Base-by-base conservation (phyloP, 2,888 invertebrate species). In the Eudemis profundana region DNA sequence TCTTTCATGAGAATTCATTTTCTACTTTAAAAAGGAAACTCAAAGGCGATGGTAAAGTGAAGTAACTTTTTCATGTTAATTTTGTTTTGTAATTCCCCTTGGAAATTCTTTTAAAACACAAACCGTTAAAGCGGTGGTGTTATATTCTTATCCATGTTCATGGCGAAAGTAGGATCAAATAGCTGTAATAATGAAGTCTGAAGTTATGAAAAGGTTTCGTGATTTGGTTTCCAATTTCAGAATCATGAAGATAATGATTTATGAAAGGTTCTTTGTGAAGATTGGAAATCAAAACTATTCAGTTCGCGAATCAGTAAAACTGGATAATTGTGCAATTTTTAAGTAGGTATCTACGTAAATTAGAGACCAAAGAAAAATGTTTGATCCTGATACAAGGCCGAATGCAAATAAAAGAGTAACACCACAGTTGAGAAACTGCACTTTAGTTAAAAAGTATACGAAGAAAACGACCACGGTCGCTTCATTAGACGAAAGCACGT, bases 401-500 rank as follows among this genome's bases (percentile, higher is more conserved):
- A 33, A 8, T 33, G 33, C 8, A 33, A 33, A 33, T 33, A 33
- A 33, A 10, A 33, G 10, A 33, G 10, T 33, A 12, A 12, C 33
- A 8, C 21, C 21, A 23, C 15, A 44, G 44, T 15, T 21, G 4
- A 53, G 44, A 12, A 47, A 40, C 49, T 33, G 36, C 21, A 44
- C 29, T 10, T 14, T 33, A 12, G 44, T 23, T 17, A 51, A 14
- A 40, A 47, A 38, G 23, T 36, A 23, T 27, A 27, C 10, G 19
- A 19, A 17, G 44, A 42, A 56, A 47, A 36, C 17, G 12, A 87
- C 84, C 75, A 74, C 66, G 59, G 49, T 61, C 60, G 60, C 60
- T 49, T 68, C 68, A 68, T 62, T 54, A 33, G 50, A 21, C 15
- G 33, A 53, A 33, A 36, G 17, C 7, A 56, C 40, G 33, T 36